Base-by-base conservation (phyloP, 2,888 invertebrate species). In the Taphrorychus bicolor region DNA sequence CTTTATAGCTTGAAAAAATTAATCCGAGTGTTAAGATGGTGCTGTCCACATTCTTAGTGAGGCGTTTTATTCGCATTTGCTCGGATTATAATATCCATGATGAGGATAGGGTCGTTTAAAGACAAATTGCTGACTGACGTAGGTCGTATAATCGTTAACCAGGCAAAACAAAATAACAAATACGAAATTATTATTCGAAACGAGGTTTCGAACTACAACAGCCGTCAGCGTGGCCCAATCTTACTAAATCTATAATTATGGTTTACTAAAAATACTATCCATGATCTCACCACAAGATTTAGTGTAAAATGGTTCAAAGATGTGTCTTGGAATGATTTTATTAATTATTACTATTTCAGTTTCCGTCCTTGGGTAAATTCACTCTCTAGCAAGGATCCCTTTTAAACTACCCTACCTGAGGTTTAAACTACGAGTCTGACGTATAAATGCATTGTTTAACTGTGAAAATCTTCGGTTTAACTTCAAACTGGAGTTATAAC, bases 241-340 rank as follows among this genome's bases (percentile, higher is more conserved):
- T 16, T 32, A 32, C 32, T 45, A 48, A 62, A 45, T 62, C 61
- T 62, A 62, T 45, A 62, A 45, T 62, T 62, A 62, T 54, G 52
- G 52, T 45, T 62, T 19, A 54, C 61, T 62, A 66, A 66, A 66
- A 66, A 66, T 66, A 66, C 42, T 23, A 51, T 53, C 45, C 48
- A 66, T 60, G 65, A 65, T 65, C 59, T 65, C 59, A 59, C 22
- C 65, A 51, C 5, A 2, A 51, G 18, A 57, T 62, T n/a, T n/a
- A n/a, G 49, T 56, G 49, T 62, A 51, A 18, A 45, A 45, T 32
- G 32, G n/a, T n/a, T n/a, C n/a, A 32, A 11, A 32, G 11, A 7
- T 32, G 32, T 1, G 24, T 24, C 9, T 32, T 32, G 9, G 32
- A 11, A 3, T 32, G 7, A 9, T 32, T 32, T 11, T 32, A 9